Conservation (phyloP, 2,888 invertebrate species). For the Steinernema scapterisci region DNA sequence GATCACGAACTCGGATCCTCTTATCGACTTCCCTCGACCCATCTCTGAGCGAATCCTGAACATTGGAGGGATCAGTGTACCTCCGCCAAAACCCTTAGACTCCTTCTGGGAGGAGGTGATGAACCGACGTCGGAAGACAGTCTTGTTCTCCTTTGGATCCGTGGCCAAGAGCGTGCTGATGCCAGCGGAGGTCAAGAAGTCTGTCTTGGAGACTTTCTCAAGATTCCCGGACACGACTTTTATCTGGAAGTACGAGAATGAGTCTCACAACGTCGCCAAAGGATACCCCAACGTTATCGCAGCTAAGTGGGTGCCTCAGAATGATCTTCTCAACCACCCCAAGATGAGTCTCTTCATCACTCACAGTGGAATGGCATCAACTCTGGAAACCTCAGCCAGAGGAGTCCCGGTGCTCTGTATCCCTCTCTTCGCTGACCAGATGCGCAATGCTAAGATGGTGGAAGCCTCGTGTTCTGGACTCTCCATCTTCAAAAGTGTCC, state of each 20-base stretch:
- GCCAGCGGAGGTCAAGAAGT: slow-evolving; percentile 33
- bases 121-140: slow-evolving; percentile 38
- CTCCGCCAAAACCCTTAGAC: not conserved
- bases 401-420: slow-evolving; percentile 37
- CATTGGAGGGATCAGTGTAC: slow-evolving; percentile 12
- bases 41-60: slow-evolving; percentile 9
- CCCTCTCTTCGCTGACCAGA: slow-evolving; percentile 38
- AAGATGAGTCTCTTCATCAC: slow-evolving; percentile 32
- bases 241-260: slow-evolving; percentile 43
- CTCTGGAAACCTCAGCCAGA: slow-evolving; percentile 27
- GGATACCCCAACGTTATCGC: slow-evolving; percentile 34
- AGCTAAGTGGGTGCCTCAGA: slow-evolving; percentile 39
- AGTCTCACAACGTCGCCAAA: slow-evolving; percentile 36
- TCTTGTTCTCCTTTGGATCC: slow-evolving; percentile 51
- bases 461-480: not conserved
- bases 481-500: not conserved
- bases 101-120: slow-evolving; percentile 41
- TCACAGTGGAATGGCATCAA: slow-evolving; percentile 39
- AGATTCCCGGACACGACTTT: slow-evolving; percentile 41
- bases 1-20: slow-evolving; percentile 1
- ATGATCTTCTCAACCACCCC: slow-evolving; percentile 37
- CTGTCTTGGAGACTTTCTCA: slow-evolving; percentile 37
- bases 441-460: slow-evolving; percentile 33
- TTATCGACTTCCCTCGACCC: not conserved
- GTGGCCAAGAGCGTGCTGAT: slow-evolving; percentile 39